Base-by-base conservation (phyloP, 2,888 invertebrate species). In the Netelia virgata region DNA sequence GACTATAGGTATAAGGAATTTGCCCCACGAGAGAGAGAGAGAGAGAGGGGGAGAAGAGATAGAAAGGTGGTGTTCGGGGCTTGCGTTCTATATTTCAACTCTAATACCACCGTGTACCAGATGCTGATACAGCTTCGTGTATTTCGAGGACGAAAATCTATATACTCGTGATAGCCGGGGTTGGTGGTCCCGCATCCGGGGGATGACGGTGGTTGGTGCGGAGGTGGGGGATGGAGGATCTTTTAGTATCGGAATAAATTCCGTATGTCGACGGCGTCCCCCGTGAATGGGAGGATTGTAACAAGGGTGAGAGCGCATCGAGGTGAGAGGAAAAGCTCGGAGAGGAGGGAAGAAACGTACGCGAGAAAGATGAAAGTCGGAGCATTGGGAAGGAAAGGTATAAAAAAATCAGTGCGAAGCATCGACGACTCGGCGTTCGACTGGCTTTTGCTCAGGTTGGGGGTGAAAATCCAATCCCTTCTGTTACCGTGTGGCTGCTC, bases 211-310 rank as follows among this genome's bases (percentile, higher is more conserved):
- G 61, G 23, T 47, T 20, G 11, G 5, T 47, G 47, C 28, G 36
- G 36, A 0, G 61, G n/a, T 11, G 28, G 50, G 18, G 50, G 61
- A 50, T 50, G 20, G 59, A 69, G 79, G 79, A 86, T 84, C 69
- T 86, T 84, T 84, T 80, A 84, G 84, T 86, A 82, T 86, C 84
- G 69, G 79, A 86, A 86, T 86, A 84, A 86, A 84, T 86, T 86
- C 70, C 63, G 68, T 74, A 77, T 77, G 77, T 74, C 84, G 77
- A 77, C 82, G 77, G 84, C 63, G 50, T 82, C 53, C 61, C 41
- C n/a, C 28, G 55, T 16, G 75, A 36, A 2, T n/a, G 55, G 23
- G 14, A 8, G 20, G 53, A 36, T 36, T 18, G 50, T 14, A 9
- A 55, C 1, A 55, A 36, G 28, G 69, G 41, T 23, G 14, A 50